Conservation (phyloP, 2,113 vertebrate species). For the Phrynocephalus versicolor region DNA sequence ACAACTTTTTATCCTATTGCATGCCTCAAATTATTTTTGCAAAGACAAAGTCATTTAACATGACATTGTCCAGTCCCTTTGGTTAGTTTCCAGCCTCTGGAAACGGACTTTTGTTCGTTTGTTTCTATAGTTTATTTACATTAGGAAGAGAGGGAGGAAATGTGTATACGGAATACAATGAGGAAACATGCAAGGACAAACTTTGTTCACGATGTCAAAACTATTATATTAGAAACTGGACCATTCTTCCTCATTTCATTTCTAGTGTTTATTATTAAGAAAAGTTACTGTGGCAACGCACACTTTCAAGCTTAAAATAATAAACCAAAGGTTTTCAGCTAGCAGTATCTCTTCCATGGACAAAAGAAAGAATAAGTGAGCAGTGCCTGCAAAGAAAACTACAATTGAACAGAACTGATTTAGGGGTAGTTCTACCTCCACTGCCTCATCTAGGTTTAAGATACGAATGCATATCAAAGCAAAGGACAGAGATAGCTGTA, state of each 20-base stretch:
- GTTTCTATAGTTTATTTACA: background rate
- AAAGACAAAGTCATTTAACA: background rate
- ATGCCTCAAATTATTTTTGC: no score
- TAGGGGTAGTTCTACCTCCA: background rate
- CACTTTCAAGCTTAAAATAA: background rate
- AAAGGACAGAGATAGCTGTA: background rate
- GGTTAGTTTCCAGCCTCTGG: background rate
- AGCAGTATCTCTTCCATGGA: no score
- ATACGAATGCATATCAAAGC: background rate
- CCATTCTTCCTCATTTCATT: background rate
- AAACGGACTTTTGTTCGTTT: background rate
- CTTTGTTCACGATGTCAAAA: background rate
- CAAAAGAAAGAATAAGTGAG: background rate
- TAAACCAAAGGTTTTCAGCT: background rate
- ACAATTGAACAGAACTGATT: background rate
- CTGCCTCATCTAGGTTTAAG: background rate
- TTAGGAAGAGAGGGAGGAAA: background rate
- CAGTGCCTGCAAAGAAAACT: background rate
- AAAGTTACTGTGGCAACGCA: background rate
- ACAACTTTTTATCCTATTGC: background rate
- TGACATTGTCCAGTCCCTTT: background rate
- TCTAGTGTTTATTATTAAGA: background rate
- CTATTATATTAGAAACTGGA: background rate
- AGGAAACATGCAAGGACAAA: no score
- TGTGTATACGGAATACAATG: background rate